A percentile compares a stretch with the other conserved stretches of the same genome.
phyloP scores from a whole-genome alignment of 1,140 invertebrate species.

The Homalodisca vitripennis region DNA sequence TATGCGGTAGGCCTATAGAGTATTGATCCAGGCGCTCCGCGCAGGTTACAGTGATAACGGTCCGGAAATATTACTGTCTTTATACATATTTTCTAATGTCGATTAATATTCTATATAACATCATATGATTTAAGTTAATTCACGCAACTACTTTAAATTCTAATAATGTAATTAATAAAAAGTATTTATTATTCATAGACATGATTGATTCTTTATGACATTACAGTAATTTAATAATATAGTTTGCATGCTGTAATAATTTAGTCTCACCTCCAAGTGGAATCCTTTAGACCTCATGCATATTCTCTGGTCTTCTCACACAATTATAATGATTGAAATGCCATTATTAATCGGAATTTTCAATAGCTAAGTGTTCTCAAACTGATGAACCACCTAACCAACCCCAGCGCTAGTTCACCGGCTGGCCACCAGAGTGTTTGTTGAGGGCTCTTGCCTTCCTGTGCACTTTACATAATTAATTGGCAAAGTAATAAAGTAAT shows the following conservation, averaged over 20 bases:
- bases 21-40: slow-evolving; percentile 27
- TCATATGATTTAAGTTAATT: no score
- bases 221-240: neutral
- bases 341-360: neutral
- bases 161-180: neutral
- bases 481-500: no score
- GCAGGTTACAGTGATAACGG: no score
- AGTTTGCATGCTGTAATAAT: neutral
- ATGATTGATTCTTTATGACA: neutral
- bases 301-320: slow-evolving; percentile 45
- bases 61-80: no score
- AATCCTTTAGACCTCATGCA: slow-evolving; percentile 71
- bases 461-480: no score
- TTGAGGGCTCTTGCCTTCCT: no score
- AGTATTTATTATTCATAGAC: neutral
- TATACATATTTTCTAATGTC: no score
- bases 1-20: slow-evolving; percentile 18
- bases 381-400: no score
- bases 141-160: slow-evolving; percentile 12
- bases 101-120: no score
- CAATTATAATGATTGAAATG: slow-evolving; percentile 7
- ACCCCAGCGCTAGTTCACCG: neutral
- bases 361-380: no score
- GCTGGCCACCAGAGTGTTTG: neutral
- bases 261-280: slow-evolving; percentile 68